Conservation (phyloP, 2,797 vertebrate species). For the Tapera naevia region DNA sequence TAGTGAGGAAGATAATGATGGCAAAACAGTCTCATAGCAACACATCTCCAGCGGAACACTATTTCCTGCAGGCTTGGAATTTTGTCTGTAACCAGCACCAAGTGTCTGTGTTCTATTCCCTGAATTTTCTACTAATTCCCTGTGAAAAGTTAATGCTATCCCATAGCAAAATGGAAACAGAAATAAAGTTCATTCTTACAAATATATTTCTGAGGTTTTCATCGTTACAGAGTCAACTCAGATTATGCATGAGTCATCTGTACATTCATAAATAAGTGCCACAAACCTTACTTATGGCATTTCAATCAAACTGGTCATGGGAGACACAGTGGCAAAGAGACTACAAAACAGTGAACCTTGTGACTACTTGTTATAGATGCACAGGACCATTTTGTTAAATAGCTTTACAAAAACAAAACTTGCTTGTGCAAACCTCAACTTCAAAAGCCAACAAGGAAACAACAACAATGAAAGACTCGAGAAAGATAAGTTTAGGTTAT, state of each 20-base stretch:
- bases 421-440: not conserved
- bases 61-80: not conserved
- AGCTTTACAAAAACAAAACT: not conserved
- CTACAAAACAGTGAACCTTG: fast-evolving
- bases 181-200: not conserved
- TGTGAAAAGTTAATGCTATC: not conserved
- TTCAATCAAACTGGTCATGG: not conserved
- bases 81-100: not conserved
- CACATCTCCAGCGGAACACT: not conserved
- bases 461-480: not conserved
- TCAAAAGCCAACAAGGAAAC: not conserved
- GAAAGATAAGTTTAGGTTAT: not conserved
- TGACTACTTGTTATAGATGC: not conserved
- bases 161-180: not conserved
- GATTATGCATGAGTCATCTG: not conserved
- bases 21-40: not conserved
- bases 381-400: not conserved
- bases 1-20: not conserved
- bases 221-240: not conserved
- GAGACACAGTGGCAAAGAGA: not conserved
- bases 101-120: not conserved
- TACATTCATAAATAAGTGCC: not conserved
- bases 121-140: not conserved
- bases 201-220: not conserved
- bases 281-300: not conserved